These are phyloP conservation scores for Entelurus aequoreus DNA, from an alignment of 2,113 vertebrate species.

Conservation along the genomic window DNA sequence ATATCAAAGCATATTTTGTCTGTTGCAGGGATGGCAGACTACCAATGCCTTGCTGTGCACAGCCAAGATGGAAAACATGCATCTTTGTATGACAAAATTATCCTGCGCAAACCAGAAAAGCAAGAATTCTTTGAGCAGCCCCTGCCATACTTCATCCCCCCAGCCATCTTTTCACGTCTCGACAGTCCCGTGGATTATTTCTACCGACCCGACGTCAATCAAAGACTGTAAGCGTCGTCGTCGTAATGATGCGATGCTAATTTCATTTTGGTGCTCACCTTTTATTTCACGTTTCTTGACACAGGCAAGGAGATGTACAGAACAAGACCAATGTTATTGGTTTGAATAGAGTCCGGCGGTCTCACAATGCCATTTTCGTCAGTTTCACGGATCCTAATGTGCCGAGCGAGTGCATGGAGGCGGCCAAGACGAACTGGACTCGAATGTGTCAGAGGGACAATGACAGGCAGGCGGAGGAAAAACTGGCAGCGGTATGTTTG, in stretches of 20 bases:
- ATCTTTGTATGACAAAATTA: slow-evolving; percentile 87
- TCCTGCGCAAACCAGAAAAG: slow-evolving; percentile 83
- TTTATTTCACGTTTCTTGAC: slow-evolving; percentile 44
- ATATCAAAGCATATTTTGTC: not conserved
- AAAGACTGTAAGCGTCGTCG: slow-evolving; percentile 60
- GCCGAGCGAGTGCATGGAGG: slow-evolving; percentile 78
- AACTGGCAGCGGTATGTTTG: slow-evolving; percentile 71
- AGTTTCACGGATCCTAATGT: slow-evolving; percentile 77
- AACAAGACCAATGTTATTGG: slow-evolving; percentile 83
- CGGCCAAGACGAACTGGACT: slow-evolving; percentile 80
- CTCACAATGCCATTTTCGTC: slow-evolving; percentile 92
- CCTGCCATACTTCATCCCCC: slow-evolving; percentile 85
- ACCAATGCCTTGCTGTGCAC: slow-evolving; percentile 88
- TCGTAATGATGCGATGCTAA: not conserved
- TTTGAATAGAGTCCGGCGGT: slow-evolving; percentile 82
- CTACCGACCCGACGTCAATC: slow-evolving; percentile 82
- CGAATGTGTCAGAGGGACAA: slow-evolving; percentile 72
- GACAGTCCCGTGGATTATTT: slow-evolving; percentile 87
- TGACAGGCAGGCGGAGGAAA: slow-evolving; percentile 76
- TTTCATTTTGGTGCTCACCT: not conserved
- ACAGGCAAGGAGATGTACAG: slow-evolving; percentile 64
- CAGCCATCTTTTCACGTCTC: slow-evolving; percentile 91
- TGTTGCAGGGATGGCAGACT: slow-evolving; percentile 77
- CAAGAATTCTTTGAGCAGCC: slow-evolving; percentile 84
- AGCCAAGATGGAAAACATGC: slow-evolving; percentile 64